phyloP scores from a whole-genome alignment of 2,113 vertebrate genomes.

The Gymnobelideus leadbeateri region DNA sequence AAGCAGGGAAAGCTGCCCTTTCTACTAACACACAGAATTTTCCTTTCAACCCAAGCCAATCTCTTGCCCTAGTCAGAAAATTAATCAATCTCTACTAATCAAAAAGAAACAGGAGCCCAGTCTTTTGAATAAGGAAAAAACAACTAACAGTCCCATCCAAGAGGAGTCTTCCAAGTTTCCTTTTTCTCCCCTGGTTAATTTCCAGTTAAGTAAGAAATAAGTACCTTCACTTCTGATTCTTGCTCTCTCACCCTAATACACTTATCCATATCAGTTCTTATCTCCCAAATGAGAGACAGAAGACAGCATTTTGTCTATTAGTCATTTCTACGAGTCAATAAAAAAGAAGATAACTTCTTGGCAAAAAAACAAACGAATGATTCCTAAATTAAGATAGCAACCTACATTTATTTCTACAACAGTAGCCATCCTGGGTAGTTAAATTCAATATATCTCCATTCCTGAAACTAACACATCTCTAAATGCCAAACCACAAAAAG shows the following conservation, averaged over 20 bases:
- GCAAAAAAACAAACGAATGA: neutral
- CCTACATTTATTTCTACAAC: constrained; percentile 47
- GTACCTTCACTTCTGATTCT: neutral
- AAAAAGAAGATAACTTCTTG: constrained; percentile 46
- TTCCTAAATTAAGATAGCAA: constrained; percentile 7
- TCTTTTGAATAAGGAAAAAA: constrained; percentile 45
- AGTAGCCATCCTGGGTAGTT: constrained; percentile 13
- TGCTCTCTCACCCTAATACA: neutral
- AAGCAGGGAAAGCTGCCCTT: neutral
- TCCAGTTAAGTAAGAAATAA: neutral
- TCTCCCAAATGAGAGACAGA: constrained; percentile 16
- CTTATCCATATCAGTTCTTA: neutral
- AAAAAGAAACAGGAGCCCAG: constrained; percentile 16
- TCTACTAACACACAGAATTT: constrained; percentile 30
- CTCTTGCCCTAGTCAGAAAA: constrained; percentile 51
- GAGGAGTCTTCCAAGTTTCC: neutral
- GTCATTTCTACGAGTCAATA: constrained; percentile 42
- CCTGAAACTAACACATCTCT: constrained; percentile 46
- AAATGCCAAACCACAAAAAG: constrained; percentile 34
- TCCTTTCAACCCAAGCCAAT: constrained; percentile 3
- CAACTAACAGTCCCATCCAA: constrained; percentile 21
- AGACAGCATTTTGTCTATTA: constrained; percentile 18
- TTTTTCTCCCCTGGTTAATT: neutral
- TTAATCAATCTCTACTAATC: constrained; percentile 41
- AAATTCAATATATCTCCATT: constrained; percentile 48